These are phyloP conservation scores for Hemitrygon akajei DNA, from an alignment of 2,797 vertebrate genomes.

Conservation along the genomic window DNA sequence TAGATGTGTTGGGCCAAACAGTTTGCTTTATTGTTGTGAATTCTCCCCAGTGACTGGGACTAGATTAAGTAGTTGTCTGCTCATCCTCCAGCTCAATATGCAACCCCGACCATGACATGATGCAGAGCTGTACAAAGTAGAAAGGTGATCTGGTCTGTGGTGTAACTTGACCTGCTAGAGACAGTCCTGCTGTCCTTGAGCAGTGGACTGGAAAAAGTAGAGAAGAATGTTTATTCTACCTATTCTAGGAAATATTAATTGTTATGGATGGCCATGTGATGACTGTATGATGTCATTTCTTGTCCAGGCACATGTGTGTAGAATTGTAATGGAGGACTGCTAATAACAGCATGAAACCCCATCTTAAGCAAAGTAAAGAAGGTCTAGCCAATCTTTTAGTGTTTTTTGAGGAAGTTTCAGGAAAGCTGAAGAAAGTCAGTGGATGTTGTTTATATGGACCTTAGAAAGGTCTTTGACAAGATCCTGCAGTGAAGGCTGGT, in stretches of 20 bases:
- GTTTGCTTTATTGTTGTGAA: neutral
- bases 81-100: neutral
- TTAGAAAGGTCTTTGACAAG: too few relatives aligned
- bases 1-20: neutral
- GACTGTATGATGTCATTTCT: neutral
- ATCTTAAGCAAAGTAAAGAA: neutral
- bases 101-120: too few relatives aligned
- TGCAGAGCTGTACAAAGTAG: neutral
- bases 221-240: neutral
- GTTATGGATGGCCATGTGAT: neutral
- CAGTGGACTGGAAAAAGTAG: neutral
- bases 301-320: neutral
- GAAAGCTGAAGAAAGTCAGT: too few relatives aligned
- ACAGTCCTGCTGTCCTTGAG: neutral
- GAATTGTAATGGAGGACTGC: neutral
- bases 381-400: too few relatives aligned
- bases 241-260: neutral
- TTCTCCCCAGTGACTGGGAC: neutral
- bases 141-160: neutral
- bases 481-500: too few relatives aligned
- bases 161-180: neutral
- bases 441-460: too few relatives aligned
- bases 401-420: too few relatives aligned
- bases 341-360: neutral
- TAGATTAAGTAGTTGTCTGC: neutral